Base-by-base conservation (phyloP, 2,113 vertebrate genomes). In the Anser brachyrhynchus region DNA sequence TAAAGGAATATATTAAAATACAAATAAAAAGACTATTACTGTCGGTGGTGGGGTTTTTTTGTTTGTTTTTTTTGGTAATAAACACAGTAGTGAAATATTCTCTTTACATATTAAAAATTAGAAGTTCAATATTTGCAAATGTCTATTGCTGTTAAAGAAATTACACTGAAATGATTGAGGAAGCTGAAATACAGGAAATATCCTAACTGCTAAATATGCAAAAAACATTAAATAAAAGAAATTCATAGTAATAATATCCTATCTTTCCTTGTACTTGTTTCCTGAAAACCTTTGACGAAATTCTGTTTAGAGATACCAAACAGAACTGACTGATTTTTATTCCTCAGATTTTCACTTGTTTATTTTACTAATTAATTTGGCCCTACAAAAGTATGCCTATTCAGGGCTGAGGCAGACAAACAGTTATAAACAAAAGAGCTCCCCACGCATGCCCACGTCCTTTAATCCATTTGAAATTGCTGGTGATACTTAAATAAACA, bases 331-430 rank as follows among this genome's bases (percentile, higher is more conserved):
- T 59, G 43, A 14, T 79, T 76, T 79, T 62, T 65, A 65, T 79
- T 89, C 73, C 26, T 81, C 54, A 62, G 23, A 44, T 79, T 65
- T 82, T 75, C 41, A 87, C n/a, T 31, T 46, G 91, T 92, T 96
- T 93, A 79, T 76, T 92, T 95, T 85, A 57, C 51, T 87, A 91
- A 95, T 95, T 96, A 95, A 87, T 92, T 82, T 95, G 76, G 70
- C n/a, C 67, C 35, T 44, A 65, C 46, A 72, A 89, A 91, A 89
- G 39, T 9, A 69, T 39, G 39, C 11, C 43, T 90, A 17, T 59
- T 87, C 25, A 21, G 84, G 51, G 49, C 54, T 51, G 19, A 94
- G 41, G 77, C 52, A 86, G 46, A 67, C 29, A 89, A 95, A 87
- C 17, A 39, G 3, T 15, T 64, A 70, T 91, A 91, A 94, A 91